phyloP scores from a whole-genome alignment of 2,113 vertebrate genomes.

The Thalassoma bifasciatum region DNA sequence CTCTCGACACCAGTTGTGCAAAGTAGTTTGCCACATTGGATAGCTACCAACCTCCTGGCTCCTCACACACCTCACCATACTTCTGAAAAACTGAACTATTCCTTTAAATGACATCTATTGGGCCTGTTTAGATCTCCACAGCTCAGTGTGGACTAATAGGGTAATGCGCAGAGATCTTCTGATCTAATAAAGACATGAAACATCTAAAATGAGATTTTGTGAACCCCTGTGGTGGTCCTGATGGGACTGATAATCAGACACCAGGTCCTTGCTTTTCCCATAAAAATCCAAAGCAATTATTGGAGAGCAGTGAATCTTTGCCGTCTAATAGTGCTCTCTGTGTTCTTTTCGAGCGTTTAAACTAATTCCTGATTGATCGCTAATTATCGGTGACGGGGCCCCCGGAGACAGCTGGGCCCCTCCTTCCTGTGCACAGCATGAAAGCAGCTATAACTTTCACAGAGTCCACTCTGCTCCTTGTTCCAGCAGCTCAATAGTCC shows the following conservation, averaged over 20 bases:
- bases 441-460: constrained; percentile 75
- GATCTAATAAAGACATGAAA: too few species aligned
- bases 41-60: too few species aligned
- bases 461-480: constrained; percentile 58
- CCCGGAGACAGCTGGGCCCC: constrained; percentile 54
- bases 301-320: constrained; percentile 78
- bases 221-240: not conserved
- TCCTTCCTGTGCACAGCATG: constrained; percentile 59
- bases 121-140: too few species aligned
- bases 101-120: too few species aligned
- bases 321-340: constrained; percentile 79
- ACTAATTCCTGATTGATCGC: constrained; percentile 82
- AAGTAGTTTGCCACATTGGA: too few species aligned
- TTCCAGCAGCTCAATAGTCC: constrained; percentile 68
- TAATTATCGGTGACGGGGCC: constrained; percentile 78
- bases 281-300: constrained; percentile 76
- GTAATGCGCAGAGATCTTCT: too few species aligned
- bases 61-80: too few species aligned
- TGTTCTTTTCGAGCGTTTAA: constrained; percentile 82
- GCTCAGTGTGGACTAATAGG: too few species aligned
- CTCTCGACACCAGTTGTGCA: too few species aligned
- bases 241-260: constrained; percentile 32
- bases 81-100: too few species aligned
- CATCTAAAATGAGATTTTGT: too few species aligned
- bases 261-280: constrained; percentile 28